phyloP scores from a whole-genome alignment of 2,888 invertebrate species.

The Nebria salina region DNA sequence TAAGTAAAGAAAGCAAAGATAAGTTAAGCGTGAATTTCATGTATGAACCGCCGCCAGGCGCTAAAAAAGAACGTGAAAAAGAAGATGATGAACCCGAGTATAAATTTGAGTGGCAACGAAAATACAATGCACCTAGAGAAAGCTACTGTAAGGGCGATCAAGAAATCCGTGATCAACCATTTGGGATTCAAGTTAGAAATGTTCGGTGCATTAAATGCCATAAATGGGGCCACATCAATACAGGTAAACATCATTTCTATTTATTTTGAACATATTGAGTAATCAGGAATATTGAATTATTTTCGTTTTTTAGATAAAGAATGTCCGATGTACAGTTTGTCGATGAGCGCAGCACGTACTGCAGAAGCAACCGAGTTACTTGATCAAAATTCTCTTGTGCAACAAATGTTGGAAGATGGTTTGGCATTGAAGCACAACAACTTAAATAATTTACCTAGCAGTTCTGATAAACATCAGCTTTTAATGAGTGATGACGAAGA shows the following conservation, averaged over 20 bases:
- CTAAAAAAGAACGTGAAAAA: conserved; percentile 89
- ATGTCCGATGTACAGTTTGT: conserved; percentile 91
- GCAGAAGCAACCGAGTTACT: conserved; percentile 73
- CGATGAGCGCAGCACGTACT: conserved; percentile 83
- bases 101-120: conserved; percentile 99
- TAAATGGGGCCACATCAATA: conserved; percentile 99
- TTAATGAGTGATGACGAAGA: conserved; percentile 67
- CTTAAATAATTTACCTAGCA: conserved; percentile 63
- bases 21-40: conserved; percentile 98
- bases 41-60: conserved; percentile 99
- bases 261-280: too few species aligned
- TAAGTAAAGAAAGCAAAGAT: conserved; percentile 98
- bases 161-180: conserved; percentile 97
- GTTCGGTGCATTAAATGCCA: conserved; percentile 99
- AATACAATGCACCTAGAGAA: conserved; percentile 98
- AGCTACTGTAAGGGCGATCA: conserved; percentile 98
- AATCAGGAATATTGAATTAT: too few species aligned
- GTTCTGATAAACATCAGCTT: conserved; percentile 68
- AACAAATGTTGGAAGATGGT: conserved; percentile 93
- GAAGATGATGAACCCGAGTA: conserved; percentile 96
- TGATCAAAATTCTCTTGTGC: conserved; percentile 79
- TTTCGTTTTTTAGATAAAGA: conserved; percentile 77
- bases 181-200: conserved; percentile 96
- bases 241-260: conserved; percentile 64
- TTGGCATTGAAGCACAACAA: conserved; percentile 84